phyloP scores from a whole-genome alignment of 2,888 invertebrate genomes.

The Pyrrhia umbra region DNA sequence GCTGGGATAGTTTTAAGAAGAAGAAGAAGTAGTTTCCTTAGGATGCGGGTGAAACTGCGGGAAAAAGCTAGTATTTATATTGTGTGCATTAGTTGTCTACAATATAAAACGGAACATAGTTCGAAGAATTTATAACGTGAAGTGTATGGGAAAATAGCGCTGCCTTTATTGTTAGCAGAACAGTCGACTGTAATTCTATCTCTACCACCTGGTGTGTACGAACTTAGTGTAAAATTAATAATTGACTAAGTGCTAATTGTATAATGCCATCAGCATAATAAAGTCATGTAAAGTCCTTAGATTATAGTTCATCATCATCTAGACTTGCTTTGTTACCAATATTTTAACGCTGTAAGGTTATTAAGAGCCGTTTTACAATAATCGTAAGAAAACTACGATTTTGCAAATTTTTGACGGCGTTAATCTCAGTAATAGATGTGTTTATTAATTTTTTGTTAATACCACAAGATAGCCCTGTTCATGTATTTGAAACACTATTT shows the following conservation, averaged over 20 bases:
- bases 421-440: no score
- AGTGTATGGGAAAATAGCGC: constrained; percentile 52
- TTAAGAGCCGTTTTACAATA: no score
- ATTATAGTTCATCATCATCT: not conserved
- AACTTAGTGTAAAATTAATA: not conserved
- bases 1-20: no score
- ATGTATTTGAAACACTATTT: no score
- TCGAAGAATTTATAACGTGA: constrained; percentile 50
- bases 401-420: no score
- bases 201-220: constrained; percentile 35
- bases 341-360: not conserved
- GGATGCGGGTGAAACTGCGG: no score
- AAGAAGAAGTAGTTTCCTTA: no score
- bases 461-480: no score
- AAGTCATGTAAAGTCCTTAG: not conserved
- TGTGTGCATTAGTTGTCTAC: constrained; percentile 25
- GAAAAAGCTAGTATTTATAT: constrained; percentile 6
- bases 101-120: constrained; percentile 46
- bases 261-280: not conserved
- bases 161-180: constrained; percentile 42
- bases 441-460: no score
- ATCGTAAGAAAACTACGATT: no score
- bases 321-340: not conserved
- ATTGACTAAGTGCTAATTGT: no score
- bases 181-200: constrained; percentile 50